Evolutionary conservation across 2,797 vertebrate species (phyloP).

Genomic region (Artibeus lituratus): DNA sequence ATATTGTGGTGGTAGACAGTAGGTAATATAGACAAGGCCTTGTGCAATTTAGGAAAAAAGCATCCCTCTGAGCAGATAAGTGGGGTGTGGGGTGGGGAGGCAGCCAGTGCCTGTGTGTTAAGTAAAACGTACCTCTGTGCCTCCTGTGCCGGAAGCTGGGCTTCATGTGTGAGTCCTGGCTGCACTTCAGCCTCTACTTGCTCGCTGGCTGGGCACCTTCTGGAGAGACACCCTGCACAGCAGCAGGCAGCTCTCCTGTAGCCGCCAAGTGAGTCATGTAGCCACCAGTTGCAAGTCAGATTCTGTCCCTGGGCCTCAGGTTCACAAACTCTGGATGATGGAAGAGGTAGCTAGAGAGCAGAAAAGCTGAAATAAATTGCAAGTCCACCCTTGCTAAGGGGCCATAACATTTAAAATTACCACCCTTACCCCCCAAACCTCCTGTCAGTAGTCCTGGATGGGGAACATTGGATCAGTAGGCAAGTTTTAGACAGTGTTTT

Average conservation of each 20-base stretch:
- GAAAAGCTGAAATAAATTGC: neutral
- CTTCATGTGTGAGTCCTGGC: neutral
- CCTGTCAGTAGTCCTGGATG: neutral
- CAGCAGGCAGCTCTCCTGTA: neutral
- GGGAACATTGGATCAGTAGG: neutral
- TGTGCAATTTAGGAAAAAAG: neutral
- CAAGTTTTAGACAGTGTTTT: neutral
- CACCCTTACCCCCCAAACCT: neutral
- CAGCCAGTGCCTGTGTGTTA: neutral
- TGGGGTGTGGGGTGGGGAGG: too few species aligned
- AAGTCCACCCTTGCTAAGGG: neutral
- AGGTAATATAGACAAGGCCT: neutral
- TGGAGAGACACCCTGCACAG: rapidly evolving
- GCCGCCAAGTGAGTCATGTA: neutral
- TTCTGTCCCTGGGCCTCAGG: neutral
- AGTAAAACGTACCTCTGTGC: neutral
- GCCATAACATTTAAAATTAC: neutral
- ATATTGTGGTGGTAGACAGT: neutral
- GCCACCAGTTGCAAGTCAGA: neutral
- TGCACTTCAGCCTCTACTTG: neutral
- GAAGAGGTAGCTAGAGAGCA: neutral
- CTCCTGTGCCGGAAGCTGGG: neutral
- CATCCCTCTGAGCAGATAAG: neutral
- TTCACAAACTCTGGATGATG: neutral
- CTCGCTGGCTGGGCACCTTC: neutral